A percentile compares a stretch with the other conserved stretches of the same genome.
Evolutionary conservation across 2,797 vertebrate species (phyloP).

Genomic region (Spinus pinus): DNA sequence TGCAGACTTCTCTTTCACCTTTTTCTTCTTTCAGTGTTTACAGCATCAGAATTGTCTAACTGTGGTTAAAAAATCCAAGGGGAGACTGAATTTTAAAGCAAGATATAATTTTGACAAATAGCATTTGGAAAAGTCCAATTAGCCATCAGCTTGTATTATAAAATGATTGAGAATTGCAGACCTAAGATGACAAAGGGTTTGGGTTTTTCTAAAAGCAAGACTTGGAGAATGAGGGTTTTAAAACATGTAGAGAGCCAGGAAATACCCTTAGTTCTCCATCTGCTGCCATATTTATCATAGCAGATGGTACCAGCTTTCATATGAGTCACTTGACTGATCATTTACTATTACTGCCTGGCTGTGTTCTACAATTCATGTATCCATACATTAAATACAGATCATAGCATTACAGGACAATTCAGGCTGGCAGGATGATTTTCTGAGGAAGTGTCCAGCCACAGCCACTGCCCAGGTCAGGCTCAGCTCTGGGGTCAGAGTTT

Average conservation of each 20-base stretch:
- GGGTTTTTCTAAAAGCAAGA: background rate
- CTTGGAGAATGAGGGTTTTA: background rate
- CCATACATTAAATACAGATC: background rate
- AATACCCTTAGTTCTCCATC: background rate
- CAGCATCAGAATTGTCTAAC: background rate
- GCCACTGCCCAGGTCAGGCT: background rate
- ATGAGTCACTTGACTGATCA: background rate
- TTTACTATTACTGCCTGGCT: background rate
- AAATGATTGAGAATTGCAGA: background rate
- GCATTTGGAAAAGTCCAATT: background rate
- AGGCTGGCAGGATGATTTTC: background rate
- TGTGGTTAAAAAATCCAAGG: background rate
- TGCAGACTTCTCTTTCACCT: background rate
- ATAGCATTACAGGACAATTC: background rate
- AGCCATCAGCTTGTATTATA: background rate
- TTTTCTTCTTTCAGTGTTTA: background rate
- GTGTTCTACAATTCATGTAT: background rate
- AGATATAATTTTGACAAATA: background rate
- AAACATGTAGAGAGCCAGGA: background rate
- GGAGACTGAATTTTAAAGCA: background rate
- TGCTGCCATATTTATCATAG: background rate
- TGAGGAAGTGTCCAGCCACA: background rate
- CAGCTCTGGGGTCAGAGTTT: background rate
- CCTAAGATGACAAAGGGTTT: background rate
- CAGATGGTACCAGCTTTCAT: background rate